phyloP scores from a whole-genome alignment of 2,888 invertebrate genomes.

The Nipponacmea schrenckii region DNA sequence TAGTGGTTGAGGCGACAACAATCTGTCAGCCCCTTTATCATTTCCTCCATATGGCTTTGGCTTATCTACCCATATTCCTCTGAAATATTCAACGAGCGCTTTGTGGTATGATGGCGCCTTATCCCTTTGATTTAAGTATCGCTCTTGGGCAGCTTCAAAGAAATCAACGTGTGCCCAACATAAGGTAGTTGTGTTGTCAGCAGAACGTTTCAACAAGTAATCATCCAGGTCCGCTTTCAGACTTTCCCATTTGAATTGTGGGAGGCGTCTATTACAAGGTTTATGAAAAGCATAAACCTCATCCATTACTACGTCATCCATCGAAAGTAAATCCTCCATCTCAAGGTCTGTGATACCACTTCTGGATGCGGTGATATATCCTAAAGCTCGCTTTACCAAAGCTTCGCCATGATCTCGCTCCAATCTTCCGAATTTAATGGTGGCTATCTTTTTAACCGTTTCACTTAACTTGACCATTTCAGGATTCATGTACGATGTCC shows the following conservation, averaged over 20 bases:
- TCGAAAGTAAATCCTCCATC: slow-evolving; percentile 74
- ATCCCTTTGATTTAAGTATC: slow-evolving; percentile 71
- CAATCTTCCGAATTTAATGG: slow-evolving; percentile 53
- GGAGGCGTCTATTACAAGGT: slow-evolving; percentile 53
- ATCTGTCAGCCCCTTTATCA: slow-evolving; percentile 41
- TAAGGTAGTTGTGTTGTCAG: slow-evolving; percentile 65
- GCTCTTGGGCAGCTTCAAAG: slow-evolving; percentile 74
- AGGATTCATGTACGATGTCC: slow-evolving; percentile 50
- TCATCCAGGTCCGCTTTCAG: slow-evolving; percentile 47
- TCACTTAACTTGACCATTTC: slow-evolving; percentile 48
- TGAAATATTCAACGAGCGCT: slow-evolving; percentile 62
- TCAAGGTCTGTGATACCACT: slow-evolving; percentile 85
- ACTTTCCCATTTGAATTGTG: slow-evolving; percentile 55
- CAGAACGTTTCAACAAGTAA: slow-evolving; percentile 46
- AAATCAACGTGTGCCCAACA: slow-evolving; percentile 77
- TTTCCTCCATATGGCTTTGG: slow-evolving; percentile 53
- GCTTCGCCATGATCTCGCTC: slow-evolving; percentile 61
- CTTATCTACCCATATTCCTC: slow-evolving; percentile 57
- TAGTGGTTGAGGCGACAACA: slow-evolving; percentile 51
- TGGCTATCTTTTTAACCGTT: slow-evolving; percentile 51
- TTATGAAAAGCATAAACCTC: slow-evolving; percentile 40
- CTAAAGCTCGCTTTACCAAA: slow-evolving; percentile 72
- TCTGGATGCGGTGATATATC: slow-evolving; percentile 79
- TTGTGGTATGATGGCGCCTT: slow-evolving; percentile 65
- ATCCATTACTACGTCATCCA: slow-evolving; percentile 62